phyloP scores from a whole-genome alignment of 2,797 vertebrate genomes.

The Lacerta viridis region DNA sequence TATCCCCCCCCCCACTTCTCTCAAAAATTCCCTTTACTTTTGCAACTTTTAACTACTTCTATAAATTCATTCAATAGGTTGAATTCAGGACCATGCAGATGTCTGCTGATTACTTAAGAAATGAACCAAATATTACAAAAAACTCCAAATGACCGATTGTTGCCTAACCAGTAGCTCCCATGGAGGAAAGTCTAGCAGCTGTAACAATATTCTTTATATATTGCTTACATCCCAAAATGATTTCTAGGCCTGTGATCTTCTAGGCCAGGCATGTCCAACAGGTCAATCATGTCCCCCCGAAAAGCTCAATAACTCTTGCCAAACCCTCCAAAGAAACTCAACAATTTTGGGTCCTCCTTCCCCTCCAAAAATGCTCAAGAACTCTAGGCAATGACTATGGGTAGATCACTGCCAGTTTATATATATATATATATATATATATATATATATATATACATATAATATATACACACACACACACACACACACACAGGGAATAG shows the following conservation, averaged over 20 bases:
- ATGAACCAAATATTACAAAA: neutral
- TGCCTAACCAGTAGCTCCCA: neutral
- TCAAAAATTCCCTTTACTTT: constrained; percentile 53
- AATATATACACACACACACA: no score
- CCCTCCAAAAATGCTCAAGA: no score
- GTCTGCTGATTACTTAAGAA: constrained; percentile 40
- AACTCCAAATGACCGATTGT: neutral
- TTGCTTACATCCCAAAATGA: no score
- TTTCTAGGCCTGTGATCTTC: neutral
- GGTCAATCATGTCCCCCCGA: no score
- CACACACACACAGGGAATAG: no score
- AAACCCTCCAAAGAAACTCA: no score
- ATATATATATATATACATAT: no score
- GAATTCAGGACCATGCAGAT: constrained; percentile 15
- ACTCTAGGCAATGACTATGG: no score
- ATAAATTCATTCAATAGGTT: constrained; percentile 56
- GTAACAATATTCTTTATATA: neutral
- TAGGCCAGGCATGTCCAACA: neutral
- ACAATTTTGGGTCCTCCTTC: no score
- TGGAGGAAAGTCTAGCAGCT: neutral
- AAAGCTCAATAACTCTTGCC: no score
- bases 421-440: no score
- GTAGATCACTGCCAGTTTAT: no score
- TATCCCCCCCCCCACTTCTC: constrained; percentile 51
- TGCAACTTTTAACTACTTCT: constrained; percentile 64